Conservation (phyloP, 1,140 invertebrate genomes). For the Drosophila repletoides region DNA sequence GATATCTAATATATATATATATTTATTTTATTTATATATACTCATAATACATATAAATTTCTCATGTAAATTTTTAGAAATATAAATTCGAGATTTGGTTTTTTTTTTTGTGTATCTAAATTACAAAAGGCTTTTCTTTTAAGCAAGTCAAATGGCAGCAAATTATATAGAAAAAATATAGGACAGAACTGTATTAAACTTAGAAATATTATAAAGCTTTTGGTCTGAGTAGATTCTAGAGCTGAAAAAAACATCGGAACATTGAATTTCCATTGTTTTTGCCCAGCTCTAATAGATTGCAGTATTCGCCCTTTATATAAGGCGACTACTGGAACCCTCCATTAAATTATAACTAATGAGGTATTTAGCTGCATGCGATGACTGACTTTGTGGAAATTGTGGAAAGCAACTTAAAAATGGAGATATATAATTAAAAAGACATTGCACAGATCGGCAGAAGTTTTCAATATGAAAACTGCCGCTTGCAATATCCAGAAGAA, state of each 20-base stretch:
- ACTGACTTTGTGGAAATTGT: slow-evolving; percentile 57
- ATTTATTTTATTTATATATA: slow-evolving; percentile 64
- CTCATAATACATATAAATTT: slow-evolving; percentile 65
- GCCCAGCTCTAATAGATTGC: too few relatives aligned
- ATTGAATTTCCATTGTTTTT: too few relatives aligned
- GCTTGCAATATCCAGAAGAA: slow-evolving; percentile 36
- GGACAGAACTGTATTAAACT: slow-evolving; percentile 21
- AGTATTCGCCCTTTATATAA: slow-evolving; percentile 1
- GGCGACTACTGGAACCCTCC: slow-evolving; percentile 6
- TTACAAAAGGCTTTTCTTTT: slow-evolving; percentile 27
- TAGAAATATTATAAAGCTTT: slow-evolving; percentile 54
- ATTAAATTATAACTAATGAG: slow-evolving; percentile 77
- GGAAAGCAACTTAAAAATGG: slow-evolving; percentile 65
- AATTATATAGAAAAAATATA: slow-evolving; percentile 23
- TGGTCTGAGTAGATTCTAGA: too few relatives aligned
- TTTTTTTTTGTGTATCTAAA: slow-evolving; percentile 17
- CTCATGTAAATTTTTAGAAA: slow-evolving; percentile 52
- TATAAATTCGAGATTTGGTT: slow-evolving; percentile 72
- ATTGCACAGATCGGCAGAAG: slow-evolving; percentile 48
- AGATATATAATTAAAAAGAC: slow-evolving; percentile 21
- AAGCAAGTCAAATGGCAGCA: slow-evolving; percentile 41
- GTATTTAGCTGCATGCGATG: slow-evolving; percentile 74
- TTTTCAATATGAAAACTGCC: slow-evolving; percentile 76
- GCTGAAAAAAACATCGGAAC: too few relatives aligned
- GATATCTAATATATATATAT: slow-evolving; percentile 45